Percentiles rank a stretch among this genome's conserved stretches.
Evolutionary conservation across 2,113 vertebrate species (phyloP).

Genomic region (Gnathonemus longibarbis): DNA sequence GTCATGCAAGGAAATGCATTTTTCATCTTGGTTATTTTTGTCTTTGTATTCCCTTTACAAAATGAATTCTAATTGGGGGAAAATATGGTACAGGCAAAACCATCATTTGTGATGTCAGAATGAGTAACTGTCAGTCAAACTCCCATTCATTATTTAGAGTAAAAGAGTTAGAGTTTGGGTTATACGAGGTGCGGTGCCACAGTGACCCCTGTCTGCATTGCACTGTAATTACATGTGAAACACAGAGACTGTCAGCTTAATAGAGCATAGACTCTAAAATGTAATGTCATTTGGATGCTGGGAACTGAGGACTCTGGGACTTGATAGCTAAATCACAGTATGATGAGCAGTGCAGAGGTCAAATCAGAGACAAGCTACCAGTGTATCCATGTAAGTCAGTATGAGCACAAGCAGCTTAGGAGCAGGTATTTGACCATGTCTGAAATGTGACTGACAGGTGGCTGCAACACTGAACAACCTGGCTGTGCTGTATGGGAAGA

Average conservation of each 20-base stretch:
- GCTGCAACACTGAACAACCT: constrained; percentile 80
- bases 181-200: not conserved
- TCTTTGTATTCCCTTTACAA: not conserved
- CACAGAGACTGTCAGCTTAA: not conserved
- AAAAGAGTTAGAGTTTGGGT: not conserved
- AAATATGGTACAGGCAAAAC: not conserved
- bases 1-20: not conserved
- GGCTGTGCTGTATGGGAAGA: constrained; percentile 78
- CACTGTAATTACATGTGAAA: constrained; percentile 2
- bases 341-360: not conserved
- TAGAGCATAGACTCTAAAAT: not conserved
- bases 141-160: not conserved
- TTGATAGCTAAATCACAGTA: not conserved
- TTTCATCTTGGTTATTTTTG: not conserved
- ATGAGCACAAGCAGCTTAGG: not conserved
- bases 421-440: not conserved
- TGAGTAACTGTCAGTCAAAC: not conserved
- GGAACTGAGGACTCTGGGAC: not conserved
- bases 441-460: constrained; percentile 53
- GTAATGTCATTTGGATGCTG: not conserved
- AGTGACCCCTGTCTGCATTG: not conserved
- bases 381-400: not conserved
- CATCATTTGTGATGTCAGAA: not conserved
- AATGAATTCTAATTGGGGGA: not conserved
- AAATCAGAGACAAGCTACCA: not conserved